These are phyloP conservation scores for Brachyhypopomus occidentalis DNA, from an alignment of 2,113 vertebrate genomes.

Conservation along the genomic window DNA sequence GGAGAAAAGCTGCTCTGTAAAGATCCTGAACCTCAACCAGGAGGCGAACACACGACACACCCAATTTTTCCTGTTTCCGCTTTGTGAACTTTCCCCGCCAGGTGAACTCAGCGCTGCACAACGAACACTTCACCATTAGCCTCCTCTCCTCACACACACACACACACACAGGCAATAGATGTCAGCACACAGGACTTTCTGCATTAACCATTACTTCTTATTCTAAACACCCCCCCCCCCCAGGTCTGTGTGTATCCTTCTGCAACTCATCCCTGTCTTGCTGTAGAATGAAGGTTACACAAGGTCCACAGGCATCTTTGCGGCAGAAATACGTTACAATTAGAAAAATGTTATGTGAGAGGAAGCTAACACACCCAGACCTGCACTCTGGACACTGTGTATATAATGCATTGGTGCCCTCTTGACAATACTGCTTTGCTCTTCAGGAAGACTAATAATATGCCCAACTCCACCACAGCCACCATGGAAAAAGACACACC, in stretches of 20 bases:
- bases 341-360: slow-evolving; percentile 43
- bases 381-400: neutral
- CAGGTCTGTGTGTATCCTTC: no score
- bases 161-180: slow-evolving; percentile 10
- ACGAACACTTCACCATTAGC: slow-evolving; percentile 11
- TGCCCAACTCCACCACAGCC: neutral
- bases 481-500: slow-evolving; percentile 1
- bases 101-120: neutral
- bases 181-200: neutral
- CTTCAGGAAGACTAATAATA: slow-evolving; percentile 28
- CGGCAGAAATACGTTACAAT: slow-evolving; percentile 42
- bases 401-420: slow-evolving; percentile 9
- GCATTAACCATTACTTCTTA: neutral
- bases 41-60: neutral
- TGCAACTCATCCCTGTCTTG: no score
- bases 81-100: neutral
- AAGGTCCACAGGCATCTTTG: slow-evolving; percentile 27
- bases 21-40: neutral
- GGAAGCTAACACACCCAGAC: slow-evolving; percentile 4
- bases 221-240: no score
- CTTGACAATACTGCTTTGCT: slow-evolving; percentile 28
- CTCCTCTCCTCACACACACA: neutral
- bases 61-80: neutral
- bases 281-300: slow-evolving; percentile 12
- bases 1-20: neutral